Conservation (phyloP, 2,888 invertebrate species). For the Acronicta alni region DNA sequence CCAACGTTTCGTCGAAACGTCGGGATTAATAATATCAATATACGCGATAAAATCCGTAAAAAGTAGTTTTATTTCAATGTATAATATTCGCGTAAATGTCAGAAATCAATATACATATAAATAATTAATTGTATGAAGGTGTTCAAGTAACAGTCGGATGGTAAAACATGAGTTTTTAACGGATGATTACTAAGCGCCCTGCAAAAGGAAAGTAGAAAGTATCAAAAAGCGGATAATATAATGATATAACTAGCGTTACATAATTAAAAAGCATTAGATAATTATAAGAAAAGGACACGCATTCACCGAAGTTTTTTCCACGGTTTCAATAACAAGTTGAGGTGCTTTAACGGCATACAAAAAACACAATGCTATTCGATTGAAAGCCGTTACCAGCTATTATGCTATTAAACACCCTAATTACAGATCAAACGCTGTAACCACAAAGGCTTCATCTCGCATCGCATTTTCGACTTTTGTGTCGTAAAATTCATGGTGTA, state of each 20-base stretch:
- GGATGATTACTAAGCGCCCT: background rate
- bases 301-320: slow-evolving; percentile 68
- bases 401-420: slow-evolving; percentile 85
- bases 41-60: too few relatives aligned
- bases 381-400: slow-evolving; percentile 82
- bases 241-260: slow-evolving; percentile 51
- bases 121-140: background rate
- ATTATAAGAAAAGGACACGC: slow-evolving; percentile 68
- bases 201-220: slow-evolving; percentile 36
- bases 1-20: too few relatives aligned
- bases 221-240: slow-evolving; percentile 43
- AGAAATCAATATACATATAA: too few relatives aligned
- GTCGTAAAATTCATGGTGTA: slow-evolving; percentile 76
- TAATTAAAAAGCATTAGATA: slow-evolving; percentile 60
- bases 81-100: too few relatives aligned
- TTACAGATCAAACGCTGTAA: slow-evolving; percentile 85
- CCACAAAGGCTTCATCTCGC: slow-evolving; percentile 84
- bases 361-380: slow-evolving; percentile 81
- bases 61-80: too few relatives aligned
- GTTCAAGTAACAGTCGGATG: too few relatives aligned
- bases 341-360: slow-evolving; percentile 64
- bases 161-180: too few relatives aligned
- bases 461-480: slow-evolving; percentile 79
- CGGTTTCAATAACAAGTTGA: slow-evolving; percentile 67
- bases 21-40: too few relatives aligned